Evolutionary conservation across 1,140 invertebrate species (phyloP).

Genomic region (Bombyx mandarina): DNA sequence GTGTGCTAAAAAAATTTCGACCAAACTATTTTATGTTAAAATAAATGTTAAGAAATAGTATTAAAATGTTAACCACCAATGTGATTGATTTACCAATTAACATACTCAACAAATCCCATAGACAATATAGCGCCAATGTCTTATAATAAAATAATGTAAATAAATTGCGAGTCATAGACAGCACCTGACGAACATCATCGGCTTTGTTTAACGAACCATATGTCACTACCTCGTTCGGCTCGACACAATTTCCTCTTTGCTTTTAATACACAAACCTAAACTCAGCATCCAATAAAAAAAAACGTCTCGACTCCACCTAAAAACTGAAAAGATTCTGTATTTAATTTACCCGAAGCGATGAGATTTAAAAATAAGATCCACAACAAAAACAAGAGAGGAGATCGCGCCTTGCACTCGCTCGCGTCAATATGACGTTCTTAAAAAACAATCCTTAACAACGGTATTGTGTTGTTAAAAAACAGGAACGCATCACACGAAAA

Average conservation of each 20-base stretch:
- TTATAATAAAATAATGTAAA: neutral
- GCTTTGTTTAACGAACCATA: constrained; percentile 41
- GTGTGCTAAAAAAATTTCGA: no score
- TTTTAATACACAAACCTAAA: constrained; percentile 26
- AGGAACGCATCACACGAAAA: constrained; percentile 53
- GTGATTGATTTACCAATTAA: no score
- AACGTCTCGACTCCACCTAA: constrained; percentile 55
- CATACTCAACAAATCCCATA: no score
- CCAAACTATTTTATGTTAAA: no score
- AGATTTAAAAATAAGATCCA: constrained; percentile 52
- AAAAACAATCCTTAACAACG: constrained; percentile 61
- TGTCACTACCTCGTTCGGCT: constrained; percentile 31
- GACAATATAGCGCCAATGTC: no score
- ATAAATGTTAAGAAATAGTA: no score
- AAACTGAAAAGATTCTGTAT: constrained; percentile 41
- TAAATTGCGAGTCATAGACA: neutral
- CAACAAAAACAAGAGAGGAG: constrained; percentile 33
- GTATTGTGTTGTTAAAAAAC: constrained; percentile 68
- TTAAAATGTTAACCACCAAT: no score
- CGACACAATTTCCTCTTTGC: constrained; percentile 14
- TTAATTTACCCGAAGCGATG: constrained; percentile 36
- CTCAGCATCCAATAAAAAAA: constrained; percentile 19
- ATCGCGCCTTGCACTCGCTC: constrained; percentile 42
- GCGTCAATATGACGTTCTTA: constrained; percentile 62
- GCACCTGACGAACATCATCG: constrained; percentile 29